Evolutionary conservation across 2,797 vertebrate genomes (phyloP), one percentile per base, ranked within the genome.

Genomic region (Clamator glandarius): DNA sequence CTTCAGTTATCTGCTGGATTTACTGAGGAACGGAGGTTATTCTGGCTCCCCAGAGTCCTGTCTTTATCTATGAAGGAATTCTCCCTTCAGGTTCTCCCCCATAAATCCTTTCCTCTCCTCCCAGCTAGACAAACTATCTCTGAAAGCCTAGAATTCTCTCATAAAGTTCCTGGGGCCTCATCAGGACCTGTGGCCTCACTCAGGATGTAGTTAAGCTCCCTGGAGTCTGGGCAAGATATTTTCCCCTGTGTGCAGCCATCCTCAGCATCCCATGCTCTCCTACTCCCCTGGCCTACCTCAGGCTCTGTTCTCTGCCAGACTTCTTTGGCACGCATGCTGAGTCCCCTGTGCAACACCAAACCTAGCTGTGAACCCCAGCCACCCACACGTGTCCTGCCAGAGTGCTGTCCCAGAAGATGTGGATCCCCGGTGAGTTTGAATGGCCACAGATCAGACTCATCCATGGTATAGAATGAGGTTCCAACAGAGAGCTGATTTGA

Each of bases 241-340:
- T 69, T 78, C 11, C 28, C 16, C 24, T 57, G 12, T 0, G 0
- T 70, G 62, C n/a, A 78, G 33, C 50, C 2, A 4, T 29, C 11
- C 57, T 31, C 75, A 62, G 21, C 13, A 29, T 50, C 35, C 57
- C 12, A 4, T 21, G 15, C 15, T 75, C 28, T 83, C 48, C 58
- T 36, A 20, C 17, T n/a, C 15, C 13, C 21, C 0, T 3, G 1
- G 4, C 8, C 23, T 46, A 5, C 7, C 24, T 28, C 31, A 69
- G 42, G 15, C 78, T 84, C 41, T 39, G 59, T 24, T 80, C 51
- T 51, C 35, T 74, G 61, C 39, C 58, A 72, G 48, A 17, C 39
- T 39, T 21, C 26, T 61, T n/a, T 33, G 69, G 61, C 11, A 18
- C 29, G 23, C 50, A 24, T 0, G 1, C 57, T 48, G 21, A 64